Percentiles rank a stretch among this genome's conserved stretches.
Evolutionary conservation across 2,797 vertebrate genomes (phyloP).

Genomic region (Sparidentex hasta): DNA sequence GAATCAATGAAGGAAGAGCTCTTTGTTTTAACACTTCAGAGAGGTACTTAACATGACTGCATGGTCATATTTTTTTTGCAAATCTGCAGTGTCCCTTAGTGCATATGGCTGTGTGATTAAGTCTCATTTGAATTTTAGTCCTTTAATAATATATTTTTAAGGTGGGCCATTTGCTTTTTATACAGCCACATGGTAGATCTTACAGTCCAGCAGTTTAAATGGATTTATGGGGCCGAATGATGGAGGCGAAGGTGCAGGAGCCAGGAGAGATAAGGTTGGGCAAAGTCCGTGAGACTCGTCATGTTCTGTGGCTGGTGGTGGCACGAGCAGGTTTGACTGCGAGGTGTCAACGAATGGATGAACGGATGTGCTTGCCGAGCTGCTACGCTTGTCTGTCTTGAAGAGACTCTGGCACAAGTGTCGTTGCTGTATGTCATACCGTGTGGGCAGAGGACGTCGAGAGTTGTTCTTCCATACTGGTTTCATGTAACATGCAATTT

Average conservation of each 20-base stretch:
- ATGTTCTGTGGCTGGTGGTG: not conserved
- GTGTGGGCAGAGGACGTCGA: not conserved
- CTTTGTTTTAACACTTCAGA: constrained; percentile 28
- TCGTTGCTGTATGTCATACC: not conserved
- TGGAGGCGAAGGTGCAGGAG: constrained; percentile 61
- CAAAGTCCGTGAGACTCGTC: constrained; percentile 65
- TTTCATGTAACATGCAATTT: not conserved
- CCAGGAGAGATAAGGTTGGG: constrained; percentile 57
- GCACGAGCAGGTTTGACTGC: constrained; percentile 17
- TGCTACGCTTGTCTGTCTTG: not conserved
- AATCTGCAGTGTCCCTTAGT: not conserved
- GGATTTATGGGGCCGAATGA: constrained; percentile 51
- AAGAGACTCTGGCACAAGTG: not conserved
- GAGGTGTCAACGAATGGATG: not conserved
- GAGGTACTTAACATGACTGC: not conserved
- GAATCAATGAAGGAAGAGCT: constrained; percentile 49
- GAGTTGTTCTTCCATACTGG: not conserved
- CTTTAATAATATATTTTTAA: not conserved
- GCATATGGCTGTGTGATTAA: constrained; percentile 11
- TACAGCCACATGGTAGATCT: not conserved
- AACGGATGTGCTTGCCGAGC: constrained; percentile 23
- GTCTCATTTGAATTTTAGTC: not conserved
- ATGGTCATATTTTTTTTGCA: not conserved
- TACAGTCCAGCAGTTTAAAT: constrained; percentile 16
- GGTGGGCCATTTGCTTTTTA: not conserved